phyloP scores from a whole-genome alignment of 2,113 vertebrate genomes.

The Neoarius graeffei region DNA sequence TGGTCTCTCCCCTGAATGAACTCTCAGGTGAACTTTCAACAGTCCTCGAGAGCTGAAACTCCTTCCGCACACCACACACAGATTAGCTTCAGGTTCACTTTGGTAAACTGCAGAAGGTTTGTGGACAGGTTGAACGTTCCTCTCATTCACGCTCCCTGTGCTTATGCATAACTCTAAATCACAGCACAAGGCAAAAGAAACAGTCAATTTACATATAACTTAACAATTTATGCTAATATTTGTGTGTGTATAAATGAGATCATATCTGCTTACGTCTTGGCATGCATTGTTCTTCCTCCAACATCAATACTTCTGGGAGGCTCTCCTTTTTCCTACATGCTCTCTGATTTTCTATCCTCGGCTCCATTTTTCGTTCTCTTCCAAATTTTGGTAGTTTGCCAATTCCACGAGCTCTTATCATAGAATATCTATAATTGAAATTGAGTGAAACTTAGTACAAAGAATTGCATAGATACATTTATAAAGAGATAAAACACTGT shows the following conservation, averaged over 20 bases:
- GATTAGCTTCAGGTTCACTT: constrained; percentile 9
- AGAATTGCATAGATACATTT: background rate
- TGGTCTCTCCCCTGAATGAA: constrained; percentile 53
- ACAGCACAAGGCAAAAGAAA: constrained; percentile 16
- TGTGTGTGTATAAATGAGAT: background rate
- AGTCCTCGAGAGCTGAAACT: constrained; percentile 48
- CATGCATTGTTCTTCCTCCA: constrained; percentile 40
- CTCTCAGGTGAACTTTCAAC: constrained; percentile 48
- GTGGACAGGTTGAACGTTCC: constrained; percentile 25
- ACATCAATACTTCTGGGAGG: constrained; percentile 9
- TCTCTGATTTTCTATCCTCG: constrained; percentile 23
- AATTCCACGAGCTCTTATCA: constrained; percentile 43
- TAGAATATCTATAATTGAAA: constrained; percentile 32
- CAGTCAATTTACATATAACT: constrained; percentile 4
- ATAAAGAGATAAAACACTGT: background rate
- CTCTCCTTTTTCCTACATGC: constrained; percentile 29
- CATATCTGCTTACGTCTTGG: constrained; percentile 34
- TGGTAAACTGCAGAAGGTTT: constrained; percentile 37
- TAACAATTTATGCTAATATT: background rate
- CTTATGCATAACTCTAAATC: constrained; percentile 31
- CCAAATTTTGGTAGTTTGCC: constrained; percentile 36
- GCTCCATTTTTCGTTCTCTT: constrained; percentile 42
- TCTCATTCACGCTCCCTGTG: constrained; percentile 19
- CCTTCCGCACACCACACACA: constrained; percentile 49
- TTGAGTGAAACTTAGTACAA: constrained; percentile 2